Percentiles rank a stretch among this genome's conserved stretches.
These are phyloP conservation scores for Hofmannophila pseudospretella DNA, from an alignment of 2,888 invertebrate genomes.

Conservation along the genomic window DNA sequence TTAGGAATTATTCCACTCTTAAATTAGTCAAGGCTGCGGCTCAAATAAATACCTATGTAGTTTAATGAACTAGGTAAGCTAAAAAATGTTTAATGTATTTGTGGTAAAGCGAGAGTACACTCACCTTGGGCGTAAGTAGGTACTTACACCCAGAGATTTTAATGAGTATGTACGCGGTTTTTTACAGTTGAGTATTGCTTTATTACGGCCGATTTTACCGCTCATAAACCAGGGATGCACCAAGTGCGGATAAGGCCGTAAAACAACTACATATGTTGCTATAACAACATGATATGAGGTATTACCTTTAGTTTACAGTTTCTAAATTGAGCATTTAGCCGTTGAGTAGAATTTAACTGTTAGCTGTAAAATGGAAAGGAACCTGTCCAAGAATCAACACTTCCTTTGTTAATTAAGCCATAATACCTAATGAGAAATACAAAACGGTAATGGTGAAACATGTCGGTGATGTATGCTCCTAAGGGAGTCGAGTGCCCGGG, in stretches of 20 bases:
- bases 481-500: too few relatives aligned
- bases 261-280: constrained; percentile 19
- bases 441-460: too few relatives aligned
- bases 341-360: constrained; percentile 1
- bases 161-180: not conserved
- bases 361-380: too few relatives aligned
- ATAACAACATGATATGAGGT: constrained; percentile 19
- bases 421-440: too few relatives aligned
- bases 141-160: not conserved
- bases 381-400: too few relatives aligned
- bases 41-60: too few relatives aligned
- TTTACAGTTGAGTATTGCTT: constrained; percentile 2
- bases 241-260: not conserved
- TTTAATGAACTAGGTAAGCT: too few relatives aligned
- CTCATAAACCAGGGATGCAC: constrained; percentile 8
- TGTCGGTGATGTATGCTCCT: too few relatives aligned
- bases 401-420: too few relatives aligned
- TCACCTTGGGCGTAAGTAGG: not conserved
- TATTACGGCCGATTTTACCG: constrained; percentile 1
- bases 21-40: too few relatives aligned
- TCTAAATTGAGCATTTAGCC: constrained; percentile 12
- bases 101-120: not conserved
- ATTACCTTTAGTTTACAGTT: constrained; percentile 12
- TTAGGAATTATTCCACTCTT: too few relatives aligned
- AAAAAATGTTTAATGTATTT: too few relatives aligned